Evolutionary conservation across 2,888 invertebrate genomes (phyloP), one percentile per base, ranked within the genome.

Genomic region (Limnephilus rhombicus): DNA sequence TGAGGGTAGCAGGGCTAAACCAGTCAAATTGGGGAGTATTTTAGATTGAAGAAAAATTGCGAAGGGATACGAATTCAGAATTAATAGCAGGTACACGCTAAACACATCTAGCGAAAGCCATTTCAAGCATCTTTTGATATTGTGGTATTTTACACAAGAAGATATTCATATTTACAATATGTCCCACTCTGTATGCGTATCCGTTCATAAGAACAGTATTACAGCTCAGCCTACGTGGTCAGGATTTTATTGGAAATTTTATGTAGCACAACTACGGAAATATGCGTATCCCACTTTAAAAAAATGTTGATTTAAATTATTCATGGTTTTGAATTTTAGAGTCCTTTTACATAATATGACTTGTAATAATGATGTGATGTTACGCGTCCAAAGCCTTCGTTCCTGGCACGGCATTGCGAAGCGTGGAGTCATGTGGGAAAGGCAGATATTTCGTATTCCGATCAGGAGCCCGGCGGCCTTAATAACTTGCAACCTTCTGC

Each of bases 401-500:
- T 37, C 29, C n/a, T 11, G 13, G 24, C 86, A 45, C 3, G 86
- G 49, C 15, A n/a, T 1, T 24, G 68, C 68, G 9, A 1, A 11
- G 24, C 9, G 68, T 9, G 24, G 24, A 68, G 24, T 68, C n/a
- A 68, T 68, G n/a, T 86, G 86, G 45, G 13, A 45, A 29, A 45
- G 29, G 86, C 29, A 45, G 86, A 37, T 24, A 86, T 86, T 86
- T 41, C 86, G 45, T 86, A 86, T 86, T 86, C 86, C 86, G 45
- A 86, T 86, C 86, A 86, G 37, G 86, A 15, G 5, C 29, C 3
- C 45, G 86, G 86, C 29, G 45, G 86, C 45, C 45, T 86, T 86
- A 86, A 86, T 86, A 86, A 86, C 86, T 45, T 86, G 86, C 86
- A 86, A 86, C 86, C 86, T 29, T 68, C 86, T 45, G 86, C 68